Evolutionary conservation across 2,113 vertebrate genomes (phyloP).

Genomic region (Eulemur rufifrons): DNA sequence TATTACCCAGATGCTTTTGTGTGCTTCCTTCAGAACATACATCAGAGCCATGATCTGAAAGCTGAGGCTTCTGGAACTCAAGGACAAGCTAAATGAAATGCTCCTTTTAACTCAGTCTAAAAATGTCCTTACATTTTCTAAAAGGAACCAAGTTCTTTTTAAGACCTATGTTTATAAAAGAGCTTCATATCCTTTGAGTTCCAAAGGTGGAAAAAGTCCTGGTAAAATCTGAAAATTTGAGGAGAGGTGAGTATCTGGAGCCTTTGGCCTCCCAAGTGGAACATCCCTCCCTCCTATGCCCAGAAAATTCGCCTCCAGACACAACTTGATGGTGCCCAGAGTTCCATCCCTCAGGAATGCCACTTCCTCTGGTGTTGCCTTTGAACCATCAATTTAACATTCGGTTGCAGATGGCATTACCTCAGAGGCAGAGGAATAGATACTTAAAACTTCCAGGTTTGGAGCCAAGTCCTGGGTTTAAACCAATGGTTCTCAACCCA

Average conservation of each 20-base stretch:
- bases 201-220: not conserved
- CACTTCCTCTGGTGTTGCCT: not conserved
- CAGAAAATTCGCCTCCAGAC: not conserved
- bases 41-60: not conserved
- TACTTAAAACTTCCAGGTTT: not conserved
- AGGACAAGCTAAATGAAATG: not conserved
- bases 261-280: not conserved
- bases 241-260: not conserved
- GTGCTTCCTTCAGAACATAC: not conserved
- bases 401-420: not conserved
- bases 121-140: not conserved
- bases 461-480: not conserved
- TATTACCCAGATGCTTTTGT: not conserved
- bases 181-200: not conserved
- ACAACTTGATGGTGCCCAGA: not conserved
- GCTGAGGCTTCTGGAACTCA: not conserved
- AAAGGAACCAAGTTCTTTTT: not conserved
- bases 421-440: not conserved
- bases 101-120: not conserved
- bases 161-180: not conserved
- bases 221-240: not conserved
- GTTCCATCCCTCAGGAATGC: not conserved
- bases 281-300: not conserved
- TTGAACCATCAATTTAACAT: not conserved
- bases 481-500: not conserved